These are phyloP conservation scores for Lasaia peninsularis DNA, from an alignment of 1,140 invertebrate species.

Conservation along the genomic window DNA sequence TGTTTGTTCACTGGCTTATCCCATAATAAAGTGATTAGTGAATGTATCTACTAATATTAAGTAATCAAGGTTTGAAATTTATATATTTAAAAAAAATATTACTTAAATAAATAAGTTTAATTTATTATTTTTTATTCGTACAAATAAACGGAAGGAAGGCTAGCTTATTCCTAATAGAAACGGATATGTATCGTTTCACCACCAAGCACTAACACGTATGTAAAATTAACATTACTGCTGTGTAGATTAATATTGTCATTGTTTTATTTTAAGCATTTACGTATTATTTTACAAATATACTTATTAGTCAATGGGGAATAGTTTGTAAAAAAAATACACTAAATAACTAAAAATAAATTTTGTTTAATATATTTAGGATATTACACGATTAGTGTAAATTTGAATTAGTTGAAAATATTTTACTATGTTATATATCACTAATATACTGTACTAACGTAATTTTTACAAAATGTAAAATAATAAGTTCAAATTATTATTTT, in stretches of 20 bases:
- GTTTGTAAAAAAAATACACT: conserved; percentile 4
- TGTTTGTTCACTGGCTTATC: too few relatives aligned
- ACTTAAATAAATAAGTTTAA: too few relatives aligned
- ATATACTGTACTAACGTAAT: not conserved
- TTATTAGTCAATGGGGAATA: conserved; percentile 8
- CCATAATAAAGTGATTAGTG: too few relatives aligned
- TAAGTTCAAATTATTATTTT: not conserved
- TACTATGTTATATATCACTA: not conserved
- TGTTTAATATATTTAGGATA: not conserved
- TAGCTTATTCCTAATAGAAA: conserved; percentile 48
- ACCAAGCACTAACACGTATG: conserved; percentile 62
- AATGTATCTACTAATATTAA: too few relatives aligned
- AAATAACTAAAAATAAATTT: not conserved
- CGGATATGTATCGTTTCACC: conserved; percentile 49
- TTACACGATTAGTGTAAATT: not conserved
- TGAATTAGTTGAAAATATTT: not conserved
- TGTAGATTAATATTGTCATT: conserved; percentile 74
- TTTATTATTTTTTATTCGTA: conserved; percentile 10
- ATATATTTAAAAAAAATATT: too few relatives aligned
- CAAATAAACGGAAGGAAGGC: conserved; percentile 41
- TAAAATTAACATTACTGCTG: conserved; percentile 60
- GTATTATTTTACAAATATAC: conserved; percentile 41
- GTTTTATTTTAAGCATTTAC: conserved; percentile 63
- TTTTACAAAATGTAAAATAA: not conserved
- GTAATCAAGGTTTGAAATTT: too few relatives aligned